phyloP scores from a whole-genome alignment of 2,888 invertebrate genomes.

The Andrena marginata region DNA sequence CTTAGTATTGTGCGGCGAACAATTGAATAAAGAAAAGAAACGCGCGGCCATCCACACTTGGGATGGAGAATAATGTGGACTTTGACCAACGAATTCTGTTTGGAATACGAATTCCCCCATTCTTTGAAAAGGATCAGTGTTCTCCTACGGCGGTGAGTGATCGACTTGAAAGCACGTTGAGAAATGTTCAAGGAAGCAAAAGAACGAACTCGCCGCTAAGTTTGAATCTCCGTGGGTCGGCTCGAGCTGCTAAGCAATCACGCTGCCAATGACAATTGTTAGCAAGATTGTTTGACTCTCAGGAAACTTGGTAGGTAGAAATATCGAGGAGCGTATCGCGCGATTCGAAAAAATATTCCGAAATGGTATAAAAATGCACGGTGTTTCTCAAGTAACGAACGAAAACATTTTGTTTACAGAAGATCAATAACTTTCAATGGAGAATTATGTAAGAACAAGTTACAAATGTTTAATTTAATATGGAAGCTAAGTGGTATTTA shows the following conservation, averaged over 20 bases:
- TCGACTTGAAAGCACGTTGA: conserved; percentile 27
- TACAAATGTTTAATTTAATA: too few species aligned
- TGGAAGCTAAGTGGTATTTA: too few species aligned
- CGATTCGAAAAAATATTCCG: conserved; percentile 60
- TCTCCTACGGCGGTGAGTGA: conserved; percentile 42
- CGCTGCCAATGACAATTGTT: conserved; percentile 74
- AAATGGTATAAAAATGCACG: conserved; percentile 21
- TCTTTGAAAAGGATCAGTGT: conserved; percentile 34
- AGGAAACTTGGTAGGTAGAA: conserved; percentile 74
- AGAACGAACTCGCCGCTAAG: conserved; percentile 40
- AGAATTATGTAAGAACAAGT: too few species aligned
- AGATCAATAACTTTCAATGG: background rate
- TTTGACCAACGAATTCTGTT: conserved; percentile 29
- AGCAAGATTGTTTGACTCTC: conserved; percentile 77
- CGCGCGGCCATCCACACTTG: conserved; percentile 1
- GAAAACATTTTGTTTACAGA: background rate
- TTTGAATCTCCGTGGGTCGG: conserved; percentile 58
- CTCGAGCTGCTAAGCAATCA: conserved; percentile 67
- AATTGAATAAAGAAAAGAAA: background rate
- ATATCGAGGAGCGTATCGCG: conserved; percentile 63
- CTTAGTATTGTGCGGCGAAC: background rate
- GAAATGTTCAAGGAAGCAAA: conserved; percentile 39
- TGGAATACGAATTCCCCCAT: conserved; percentile 25
- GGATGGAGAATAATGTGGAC: conserved; percentile 17
- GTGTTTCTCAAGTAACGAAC: background rate